Percentiles rank a stretch among this genome's conserved stretches.
These are phyloP conservation scores for Arctocebus calabarensis DNA, from an alignment of 2,797 vertebrate species.

Conservation along the genomic window DNA sequence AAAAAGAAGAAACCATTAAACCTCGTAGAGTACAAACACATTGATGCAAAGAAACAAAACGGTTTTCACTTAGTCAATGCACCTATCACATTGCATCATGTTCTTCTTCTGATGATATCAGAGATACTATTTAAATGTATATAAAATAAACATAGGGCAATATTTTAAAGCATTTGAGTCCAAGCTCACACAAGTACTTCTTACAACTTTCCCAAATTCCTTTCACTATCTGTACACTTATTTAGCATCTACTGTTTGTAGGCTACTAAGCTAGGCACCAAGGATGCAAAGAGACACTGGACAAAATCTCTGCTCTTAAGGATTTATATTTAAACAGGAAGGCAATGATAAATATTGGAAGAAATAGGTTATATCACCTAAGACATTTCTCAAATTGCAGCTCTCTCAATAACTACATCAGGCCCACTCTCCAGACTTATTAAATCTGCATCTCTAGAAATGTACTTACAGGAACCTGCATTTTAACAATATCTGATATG, in stretches of 20 bases:
- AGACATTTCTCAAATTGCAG: not conserved
- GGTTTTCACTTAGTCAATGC: not conserved
- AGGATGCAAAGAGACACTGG: not conserved
- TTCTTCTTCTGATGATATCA: not conserved
- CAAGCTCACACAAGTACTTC: not conserved
- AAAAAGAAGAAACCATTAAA: not conserved
- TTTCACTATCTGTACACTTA: not conserved
- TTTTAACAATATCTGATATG: not conserved
- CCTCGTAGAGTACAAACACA: not conserved
- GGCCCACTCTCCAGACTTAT: not conserved
- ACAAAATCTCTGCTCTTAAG: slow-evolving; percentile 12
- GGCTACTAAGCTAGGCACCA: not conserved
- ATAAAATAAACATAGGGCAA: not conserved
- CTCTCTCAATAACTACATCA: not conserved
- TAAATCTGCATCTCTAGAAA: not conserved
- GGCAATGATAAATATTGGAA: slow-evolving; percentile 6
- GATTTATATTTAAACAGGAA: not conserved
- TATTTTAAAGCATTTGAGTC: not conserved
- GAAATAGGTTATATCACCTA: not conserved
- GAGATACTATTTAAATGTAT: not conserved
- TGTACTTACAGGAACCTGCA: not conserved
- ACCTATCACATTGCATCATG: not conserved
- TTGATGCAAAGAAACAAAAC: not conserved
- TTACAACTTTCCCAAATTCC: not conserved
- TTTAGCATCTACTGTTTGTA: not conserved